Conservation (phyloP, 2,797 vertebrate species). For the Cygnus olor region DNA sequence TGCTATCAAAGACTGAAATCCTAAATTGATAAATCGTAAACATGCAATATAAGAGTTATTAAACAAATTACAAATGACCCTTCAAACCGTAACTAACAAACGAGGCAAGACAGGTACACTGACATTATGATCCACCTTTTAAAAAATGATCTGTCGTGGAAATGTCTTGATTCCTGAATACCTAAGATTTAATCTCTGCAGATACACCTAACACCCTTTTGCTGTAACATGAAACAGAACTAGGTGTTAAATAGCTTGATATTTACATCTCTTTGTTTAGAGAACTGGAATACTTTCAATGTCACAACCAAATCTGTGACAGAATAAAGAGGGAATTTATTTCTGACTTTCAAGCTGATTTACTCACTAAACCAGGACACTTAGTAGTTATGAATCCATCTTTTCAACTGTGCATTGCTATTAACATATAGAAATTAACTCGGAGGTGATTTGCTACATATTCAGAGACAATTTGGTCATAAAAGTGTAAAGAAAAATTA, state of each 20-base stretch:
- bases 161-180: not conserved
- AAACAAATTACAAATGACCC: not conserved
- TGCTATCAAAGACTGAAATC: not conserved
- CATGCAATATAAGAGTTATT: not conserved
- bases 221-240: not conserved
- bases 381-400: not conserved
- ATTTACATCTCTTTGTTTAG: not conserved
- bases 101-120: not conserved
- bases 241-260: not conserved
- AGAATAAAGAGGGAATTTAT: not conserved
- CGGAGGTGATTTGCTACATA: not conserved
- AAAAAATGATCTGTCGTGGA: not conserved
- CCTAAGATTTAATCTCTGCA: not conserved
- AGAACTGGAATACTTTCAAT: not conserved
- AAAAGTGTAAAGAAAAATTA: not conserved
- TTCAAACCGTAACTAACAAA: not conserved
- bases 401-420: not conserved
- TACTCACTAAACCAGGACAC: not conserved
- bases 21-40: not conserved
- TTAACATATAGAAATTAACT: not conserved
- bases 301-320: not conserved
- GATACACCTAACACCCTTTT: not conserved
- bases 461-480: not conserved
- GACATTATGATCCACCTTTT: not conserved
- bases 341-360: not conserved